Evolutionary conservation across 2,888 invertebrate genomes (phyloP), one percentile per base, ranked within the genome.

Genomic region (Drosophila setosimentum): DNA sequence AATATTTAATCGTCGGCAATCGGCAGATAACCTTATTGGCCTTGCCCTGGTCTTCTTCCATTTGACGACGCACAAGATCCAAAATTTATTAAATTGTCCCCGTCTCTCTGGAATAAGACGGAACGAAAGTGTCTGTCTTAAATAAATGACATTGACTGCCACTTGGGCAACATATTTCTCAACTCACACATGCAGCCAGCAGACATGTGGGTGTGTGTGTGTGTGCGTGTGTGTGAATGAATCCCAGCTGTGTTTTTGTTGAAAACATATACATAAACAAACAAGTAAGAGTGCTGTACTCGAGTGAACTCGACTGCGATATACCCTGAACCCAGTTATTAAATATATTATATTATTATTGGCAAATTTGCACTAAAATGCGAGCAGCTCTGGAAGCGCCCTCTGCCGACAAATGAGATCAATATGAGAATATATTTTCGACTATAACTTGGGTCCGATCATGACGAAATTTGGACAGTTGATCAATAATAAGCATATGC

Each of bases 161-260:
- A 75, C 68, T 76, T 64, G 67, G 71, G 75, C 49, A 68, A 61
- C 68, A 73, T 68, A 73, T 71, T 74, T 76, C 60, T 24, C 29
- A 7, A 37, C 24, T 33, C 64, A 40, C 57, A 53, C 35, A 42
- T 48, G 37, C 27, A 59, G 42, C 50, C 50, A 55, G 21, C 45
- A 5, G 45, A 29, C n/a, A 16, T 29, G 16, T 48, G 33, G 42
- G n/a, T 35, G n/a, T 13, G 30, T 29, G 18, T n/a, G n/a, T n/a
- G n/a, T n/a, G n/a, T n/a, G n/a, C n/a, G 33, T 50, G n/a, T 35
- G n/a, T 13, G 30, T 29, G 18, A 30, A 18, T 24, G 45, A 16
- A n/a, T 33, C 21, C 33, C 32, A 58, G 45, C 35, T 51, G 40
- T 18, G 32, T 10, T 48, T 37, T n/a, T 2, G 61, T 11, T 29